phyloP scores from a whole-genome alignment of 2,888 invertebrate genomes.

The Calliopum simillimum region DNA sequence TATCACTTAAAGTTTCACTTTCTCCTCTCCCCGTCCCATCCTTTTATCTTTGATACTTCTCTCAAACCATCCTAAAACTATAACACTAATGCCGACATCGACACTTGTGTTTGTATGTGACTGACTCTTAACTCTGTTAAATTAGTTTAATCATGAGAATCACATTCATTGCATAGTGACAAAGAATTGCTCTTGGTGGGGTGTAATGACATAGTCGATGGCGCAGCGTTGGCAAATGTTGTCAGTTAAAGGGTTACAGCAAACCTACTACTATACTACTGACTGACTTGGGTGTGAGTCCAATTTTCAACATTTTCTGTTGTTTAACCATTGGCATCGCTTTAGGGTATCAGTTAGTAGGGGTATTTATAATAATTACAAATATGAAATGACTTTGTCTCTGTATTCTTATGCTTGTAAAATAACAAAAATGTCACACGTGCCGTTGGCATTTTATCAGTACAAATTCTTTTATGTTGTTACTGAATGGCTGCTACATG shows the following conservation, averaged over 20 bases:
- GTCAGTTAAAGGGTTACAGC: neutral
- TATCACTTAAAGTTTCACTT: too few relatives aligned
- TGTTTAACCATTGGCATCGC: too few relatives aligned
- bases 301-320: too few relatives aligned
- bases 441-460: conserved; percentile 22
- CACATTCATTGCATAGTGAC: conserved; percentile 6
- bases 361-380: neutral
- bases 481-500: too few relatives aligned
- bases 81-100: conserved; percentile 3
- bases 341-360: neutral
- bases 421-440: conserved; percentile 27
- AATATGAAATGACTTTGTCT: too few relatives aligned
- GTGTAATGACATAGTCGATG: neutral
- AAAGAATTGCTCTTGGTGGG: too few relatives aligned
- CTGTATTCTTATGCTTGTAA: neutral
- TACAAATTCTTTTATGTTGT: neutral
- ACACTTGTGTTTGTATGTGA: neutral
- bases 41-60: too few relatives aligned
- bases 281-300: too few relatives aligned
- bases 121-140: conserved; percentile 15
- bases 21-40: too few relatives aligned
- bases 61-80: too few relatives aligned
- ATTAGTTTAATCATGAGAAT: conserved; percentile 29
- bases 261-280: too few relatives aligned
- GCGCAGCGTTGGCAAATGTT: neutral